These are phyloP conservation scores for Mechanitis mazaeus DNA, from an alignment of 2,888 invertebrate species.

Conservation along the genomic window DNA sequence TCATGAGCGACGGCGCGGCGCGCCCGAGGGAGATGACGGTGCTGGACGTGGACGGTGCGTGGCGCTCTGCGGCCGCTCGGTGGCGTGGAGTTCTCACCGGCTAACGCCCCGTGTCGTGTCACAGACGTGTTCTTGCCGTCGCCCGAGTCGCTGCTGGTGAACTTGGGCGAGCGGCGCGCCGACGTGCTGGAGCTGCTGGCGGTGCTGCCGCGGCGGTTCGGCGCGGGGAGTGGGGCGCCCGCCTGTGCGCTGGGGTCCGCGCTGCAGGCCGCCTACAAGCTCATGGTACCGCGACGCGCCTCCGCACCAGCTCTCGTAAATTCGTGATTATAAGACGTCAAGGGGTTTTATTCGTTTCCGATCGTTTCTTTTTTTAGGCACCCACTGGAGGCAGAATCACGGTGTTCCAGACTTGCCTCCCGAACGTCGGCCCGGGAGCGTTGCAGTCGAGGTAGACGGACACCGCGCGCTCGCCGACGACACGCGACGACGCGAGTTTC, in stretches of 20 bases:
- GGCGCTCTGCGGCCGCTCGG: background rate
- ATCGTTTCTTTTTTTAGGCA: slow-evolving; percentile 68
- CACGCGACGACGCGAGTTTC: no score
- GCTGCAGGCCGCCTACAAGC: slow-evolving; percentile 92
- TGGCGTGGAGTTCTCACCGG: no score
- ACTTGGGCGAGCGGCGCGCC: slow-evolving; percentile 89
- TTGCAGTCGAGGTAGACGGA: slow-evolving; percentile 79
- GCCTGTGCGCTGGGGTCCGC: slow-evolving; percentile 94
- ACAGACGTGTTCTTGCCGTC: slow-evolving; percentile 95
- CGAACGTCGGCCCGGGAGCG: slow-evolving; percentile 91
- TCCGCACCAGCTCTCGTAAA: no score
- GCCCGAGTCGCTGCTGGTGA: slow-evolving; percentile 94
- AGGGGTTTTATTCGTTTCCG: background rate
- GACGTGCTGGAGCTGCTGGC: slow-evolving; percentile 83
- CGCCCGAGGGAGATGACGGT: slow-evolving; percentile 93
- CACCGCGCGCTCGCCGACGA: no score
- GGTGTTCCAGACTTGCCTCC: slow-evolving; percentile 94
- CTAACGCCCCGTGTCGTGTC: slow-evolving; percentile 21
- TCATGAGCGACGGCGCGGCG: slow-evolving; percentile 87
- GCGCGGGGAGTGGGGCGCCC: slow-evolving; percentile 75
- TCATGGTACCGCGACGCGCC: slow-evolving; percentile 82
- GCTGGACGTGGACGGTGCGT: slow-evolving; percentile 91
- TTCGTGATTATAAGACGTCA: background rate
- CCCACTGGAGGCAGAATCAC: slow-evolving; percentile 96
- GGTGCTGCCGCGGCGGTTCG: slow-evolving; percentile 87